Evolutionary conservation across 2,888 invertebrate species (phyloP), one percentile per base, ranked within the genome.

Genomic region (Cheilosia urbana): DNA sequence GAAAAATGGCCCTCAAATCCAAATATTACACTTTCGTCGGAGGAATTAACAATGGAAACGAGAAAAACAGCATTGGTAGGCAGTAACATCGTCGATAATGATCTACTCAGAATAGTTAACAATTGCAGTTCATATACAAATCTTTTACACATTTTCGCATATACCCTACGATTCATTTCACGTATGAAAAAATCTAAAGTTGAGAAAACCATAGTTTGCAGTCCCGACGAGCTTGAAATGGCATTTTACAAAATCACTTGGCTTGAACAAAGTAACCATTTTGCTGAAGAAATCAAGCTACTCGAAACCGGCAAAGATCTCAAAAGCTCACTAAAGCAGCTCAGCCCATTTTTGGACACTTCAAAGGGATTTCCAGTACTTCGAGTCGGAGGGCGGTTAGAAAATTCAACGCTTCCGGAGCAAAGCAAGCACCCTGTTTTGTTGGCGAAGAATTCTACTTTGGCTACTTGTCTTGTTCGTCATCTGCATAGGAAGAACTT

Each of bases 291-390:
- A n/a, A n/a, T n/a, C n/a, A n/a, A n/a, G n/a, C n/a, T n/a, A n/a
- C n/a, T n/a, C n/a, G n/a, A n/a, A n/a, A n/a, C n/a, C n/a, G n/a
- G n/a, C n/a, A n/a, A n/a, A n/a, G n/a, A n/a, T n/a, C n/a, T n/a
- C n/a, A n/a, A n/a, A n/a, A n/a, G n/a, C n/a, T n/a, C 40, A 34
- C 40, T 60, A 5, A 40, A 40, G 13, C 11, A 58, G 21, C 30
- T 57, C 30, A 58, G 40, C 40, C 24, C 40, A 15, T 58, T 58
- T 21, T 4, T 21, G 40, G 58, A 58, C 11, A 21, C 40, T 19
- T 58, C 58, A 21, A 37, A 40, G 7, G 58, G 58, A 40, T 58
- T 58, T 58, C 40, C 57, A 57, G n/a, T 57, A 34, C 57, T 30
- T 30, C 57, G 57, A 30, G 34, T 57, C 27, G 24, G 53, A 34